Evolutionary conservation across 1,140 invertebrate genomes (phyloP).

Genomic region (Sycophila sp.): DNA sequence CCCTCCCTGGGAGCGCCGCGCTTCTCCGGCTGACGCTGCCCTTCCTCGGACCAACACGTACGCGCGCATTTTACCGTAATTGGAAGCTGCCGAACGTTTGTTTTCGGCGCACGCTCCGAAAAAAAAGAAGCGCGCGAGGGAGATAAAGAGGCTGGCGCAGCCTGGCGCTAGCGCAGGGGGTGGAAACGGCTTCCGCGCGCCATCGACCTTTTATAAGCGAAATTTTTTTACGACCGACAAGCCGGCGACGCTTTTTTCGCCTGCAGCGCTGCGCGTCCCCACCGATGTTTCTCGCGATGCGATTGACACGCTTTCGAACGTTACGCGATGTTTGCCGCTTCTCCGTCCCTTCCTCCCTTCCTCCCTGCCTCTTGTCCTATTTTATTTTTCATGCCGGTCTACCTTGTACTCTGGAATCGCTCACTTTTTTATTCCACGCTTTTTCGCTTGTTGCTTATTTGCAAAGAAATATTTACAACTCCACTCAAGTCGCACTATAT

Average conservation of each 20-base stretch:
- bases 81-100: slow-evolving; percentile 56
- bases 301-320: slow-evolving; percentile 35
- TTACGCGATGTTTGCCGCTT: slow-evolving; percentile 23
- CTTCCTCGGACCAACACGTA: no score
- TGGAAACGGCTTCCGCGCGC: slow-evolving; percentile 20
- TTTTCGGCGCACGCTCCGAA: slow-evolving; percentile 37
- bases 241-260: slow-evolving; percentile 27
- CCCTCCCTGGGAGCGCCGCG: no score
- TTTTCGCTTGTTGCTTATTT: no score
- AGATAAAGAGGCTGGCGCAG: slow-evolving; percentile 31
- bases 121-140: slow-evolving; percentile 37
- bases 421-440: not conserved
- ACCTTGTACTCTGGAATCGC: not conserved
- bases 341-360: not conserved
- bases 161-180: no score
- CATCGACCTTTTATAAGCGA: slow-evolving; percentile 21
- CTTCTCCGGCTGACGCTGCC: no score
- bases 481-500: no score
- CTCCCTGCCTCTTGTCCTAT: slow-evolving; percentile 5
- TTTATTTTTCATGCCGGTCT: slow-evolving; percentile 17
- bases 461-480: no score
- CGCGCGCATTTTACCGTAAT: slow-evolving; percentile 61
- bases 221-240: slow-evolving; percentile 35
- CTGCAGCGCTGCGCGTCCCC: not conserved
- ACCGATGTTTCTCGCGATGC: no score